These are phyloP conservation scores for Pantherophis alleghaniensis DNA, from an alignment of 2,797 vertebrate genomes.

Conservation along the genomic window DNA sequence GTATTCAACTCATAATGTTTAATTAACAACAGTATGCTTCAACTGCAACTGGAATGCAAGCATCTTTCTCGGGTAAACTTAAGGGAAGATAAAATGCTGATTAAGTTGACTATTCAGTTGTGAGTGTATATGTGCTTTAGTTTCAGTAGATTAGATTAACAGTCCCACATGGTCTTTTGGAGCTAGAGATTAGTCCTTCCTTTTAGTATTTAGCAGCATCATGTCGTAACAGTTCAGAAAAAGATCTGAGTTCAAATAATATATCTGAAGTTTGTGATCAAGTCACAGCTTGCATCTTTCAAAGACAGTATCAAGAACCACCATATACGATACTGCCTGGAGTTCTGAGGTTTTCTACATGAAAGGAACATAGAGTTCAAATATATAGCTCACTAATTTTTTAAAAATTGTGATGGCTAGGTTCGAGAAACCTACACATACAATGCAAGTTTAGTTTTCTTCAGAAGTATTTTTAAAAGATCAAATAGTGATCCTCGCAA, in stretches of 20 bases:
- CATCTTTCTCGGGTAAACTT: neutral
- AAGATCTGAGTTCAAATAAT: constrained; percentile 16
- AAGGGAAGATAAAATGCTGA: neutral
- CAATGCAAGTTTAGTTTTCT: neutral
- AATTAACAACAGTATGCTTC: constrained; percentile 30
- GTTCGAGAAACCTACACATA: neutral
- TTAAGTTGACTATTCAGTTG: constrained; percentile 5
- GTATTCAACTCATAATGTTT: neutral
- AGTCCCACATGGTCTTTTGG: neutral
- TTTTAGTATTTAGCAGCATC: neutral
- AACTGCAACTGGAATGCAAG: neutral
- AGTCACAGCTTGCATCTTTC: constrained; percentile 28
- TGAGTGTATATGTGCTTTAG: neutral
- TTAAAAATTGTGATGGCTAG: neutral
- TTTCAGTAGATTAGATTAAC: constrained; percentile 9
- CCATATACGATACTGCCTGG: neutral
- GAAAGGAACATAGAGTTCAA: constrained; percentile 8
- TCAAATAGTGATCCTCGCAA: neutral
- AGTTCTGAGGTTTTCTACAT: constrained; percentile 26
- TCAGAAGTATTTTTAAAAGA: neutral
- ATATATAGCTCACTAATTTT: constrained; percentile 4
- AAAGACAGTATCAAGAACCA: neutral
- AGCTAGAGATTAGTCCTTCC: neutral
- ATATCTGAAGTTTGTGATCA: constrained; percentile 5
- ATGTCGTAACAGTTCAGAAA: neutral